Evolutionary conservation across 2,113 vertebrate species (phyloP), one percentile per base, ranked within the genome.

Genomic region (Tenrec ecaudatus): DNA sequence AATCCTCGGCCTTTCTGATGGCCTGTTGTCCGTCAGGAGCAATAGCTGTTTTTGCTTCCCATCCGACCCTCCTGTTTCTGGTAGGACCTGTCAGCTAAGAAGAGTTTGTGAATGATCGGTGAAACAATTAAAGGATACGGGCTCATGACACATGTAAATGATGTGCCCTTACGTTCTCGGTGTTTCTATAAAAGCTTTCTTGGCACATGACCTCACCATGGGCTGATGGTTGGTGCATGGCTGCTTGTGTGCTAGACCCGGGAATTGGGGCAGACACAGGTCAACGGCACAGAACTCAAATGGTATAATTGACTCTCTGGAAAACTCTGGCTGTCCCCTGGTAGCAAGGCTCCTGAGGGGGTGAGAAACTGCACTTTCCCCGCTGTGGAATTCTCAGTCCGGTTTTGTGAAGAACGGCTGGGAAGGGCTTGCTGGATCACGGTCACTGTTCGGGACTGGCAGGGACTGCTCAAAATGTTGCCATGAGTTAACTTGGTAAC

Each of bases 71-170:
- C 40, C 5, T 47, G 2, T 86, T 88, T 94, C 85, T 75, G 47
- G 11, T 92, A 88, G 64, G 23, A 12, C 8, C 43, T 47, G 15
- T 29, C 33, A 75, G 12, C 78, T 88, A 89, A 81, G 83, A 60
- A 47, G 36, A 78, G 62, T 82, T 58, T 89, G 83, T 64, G 57
- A 2, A 20, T 90, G 92, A 91, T 33, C 79, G 36, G 9, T 25
- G 84, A 17, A 78, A 92, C 29, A 88, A 76, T 10, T 83, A 80
- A 93, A 94, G 10, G 64, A 40, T 86, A 12, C 29, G 87, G 0
- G 88, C 87, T 53, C 33, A 16, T 88, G 68, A 76, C 12, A 69
- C 8, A 9, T 83, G 64, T 80, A 90, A 92, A 75, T 82, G n/a
- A 43, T 9, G 31, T 58, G 15, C 85, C 84, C 83, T 22, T 19